Percentiles rank a stretch among this genome's conserved stretches.
phyloP scores from a whole-genome alignment of 2,888 invertebrate genomes.

The Ganaspis brasiliensis region DNA sequence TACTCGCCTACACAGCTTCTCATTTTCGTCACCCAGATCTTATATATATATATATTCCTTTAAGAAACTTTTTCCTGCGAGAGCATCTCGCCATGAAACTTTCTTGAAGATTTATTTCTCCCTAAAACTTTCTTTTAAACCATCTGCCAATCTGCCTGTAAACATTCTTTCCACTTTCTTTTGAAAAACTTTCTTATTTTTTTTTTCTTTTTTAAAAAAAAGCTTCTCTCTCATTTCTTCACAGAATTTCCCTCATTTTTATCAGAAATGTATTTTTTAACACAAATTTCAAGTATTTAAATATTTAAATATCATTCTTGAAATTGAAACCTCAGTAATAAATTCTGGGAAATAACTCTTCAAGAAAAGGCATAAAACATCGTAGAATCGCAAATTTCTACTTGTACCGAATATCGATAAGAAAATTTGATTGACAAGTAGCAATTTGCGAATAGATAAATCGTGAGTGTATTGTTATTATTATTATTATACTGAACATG shows the following conservation, averaged over 20 bases:
- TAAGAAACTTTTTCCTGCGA: neutral
- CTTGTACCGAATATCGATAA: neutral
- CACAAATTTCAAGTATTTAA: no score
- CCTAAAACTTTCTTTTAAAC: no score
- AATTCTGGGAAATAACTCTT: neutral
- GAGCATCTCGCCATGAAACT: no score
- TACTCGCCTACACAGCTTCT: slow-evolving; percentile 29
- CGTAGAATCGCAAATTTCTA: slow-evolving; percentile 4
- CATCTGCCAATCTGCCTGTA: no score
- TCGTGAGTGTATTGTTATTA: neutral
- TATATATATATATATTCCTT: neutral
- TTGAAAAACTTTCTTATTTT: no score
- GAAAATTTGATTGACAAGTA: neutral
- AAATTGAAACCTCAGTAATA: neutral
- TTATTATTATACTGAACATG: slow-evolving; percentile 5
- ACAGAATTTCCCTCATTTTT: no score
- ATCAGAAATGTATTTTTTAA: no score
- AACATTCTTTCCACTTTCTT: no score
- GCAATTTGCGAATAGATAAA: neutral
- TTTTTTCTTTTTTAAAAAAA: no score
- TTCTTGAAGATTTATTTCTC: neutral
- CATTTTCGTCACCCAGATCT: neutral
- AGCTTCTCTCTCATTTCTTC: no score
- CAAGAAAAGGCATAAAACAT: neutral
- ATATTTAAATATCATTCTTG: no score